Evolutionary conservation across 2,888 invertebrate genomes (phyloP), one percentile per base, ranked within the genome.

Genomic region (Chrysina gloriosa): DNA sequence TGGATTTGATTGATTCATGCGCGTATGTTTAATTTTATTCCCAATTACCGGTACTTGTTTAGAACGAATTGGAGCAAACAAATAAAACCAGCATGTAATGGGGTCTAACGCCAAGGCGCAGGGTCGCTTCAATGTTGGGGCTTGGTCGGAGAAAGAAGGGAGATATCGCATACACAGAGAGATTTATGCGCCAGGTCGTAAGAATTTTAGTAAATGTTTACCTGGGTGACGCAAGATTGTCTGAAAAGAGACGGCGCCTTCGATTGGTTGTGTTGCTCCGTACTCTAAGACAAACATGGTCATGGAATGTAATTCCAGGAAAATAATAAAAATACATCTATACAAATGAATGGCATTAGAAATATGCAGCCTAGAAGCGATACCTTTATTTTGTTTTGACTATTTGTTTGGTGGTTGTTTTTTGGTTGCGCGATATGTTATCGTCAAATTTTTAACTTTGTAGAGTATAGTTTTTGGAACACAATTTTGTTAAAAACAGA

Each of bases 1-100:
- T 54, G 47, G 52, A 66, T 48, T 42, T 63, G 68, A 69, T 69
- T 64, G 65, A 50, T 68, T 45, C 58, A 34, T 29, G 47, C 23
- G 2, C 16, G 19, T 19, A 21, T 47, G 36, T 27, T 58, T 47
- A 54, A 65, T 65, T 42, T 54, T 6, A 11, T 67, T 67, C 45
- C 48, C 31, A 31, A 47, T 47, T 36, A 48, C 29, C 45, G 21
- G 9, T 19, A 36, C 39, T 42, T 27, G 42, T 27, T 42, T 31
- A 16, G 29, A 61, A 45, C 21, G 42, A 61, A 61, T 42, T 42
- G 42, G 42, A 27, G 27, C 27, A 58, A 42, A 61, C 42, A 61
- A 61, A 61, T 27, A 42, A 27, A 61, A 21, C 29, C 42, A 27
- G 25, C 21, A 16, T 42, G 16, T 27, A 58, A 42, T 23, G 42